A percentile compares a stretch with the other conserved stretches of the same genome.
Evolutionary conservation across 2,888 invertebrate species (phyloP).

Genomic region (Drosophila gaucha): DNA sequence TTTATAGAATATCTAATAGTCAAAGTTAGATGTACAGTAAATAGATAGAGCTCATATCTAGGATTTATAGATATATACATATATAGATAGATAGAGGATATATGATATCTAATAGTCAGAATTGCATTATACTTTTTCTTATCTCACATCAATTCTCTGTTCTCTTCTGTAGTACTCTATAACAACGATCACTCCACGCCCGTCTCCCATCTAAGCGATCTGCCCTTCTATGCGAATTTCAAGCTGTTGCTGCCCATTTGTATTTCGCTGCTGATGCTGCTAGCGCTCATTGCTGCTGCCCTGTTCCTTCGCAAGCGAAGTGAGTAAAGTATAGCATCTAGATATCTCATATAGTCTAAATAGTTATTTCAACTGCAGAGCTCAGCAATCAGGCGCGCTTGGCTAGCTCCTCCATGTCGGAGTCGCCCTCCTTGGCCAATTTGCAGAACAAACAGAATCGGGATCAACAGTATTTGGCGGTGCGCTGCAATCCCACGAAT

Average conservation of each 20-base stretch:
- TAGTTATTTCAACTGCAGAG: conserved; percentile 77
- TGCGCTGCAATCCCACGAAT: conserved; percentile 87
- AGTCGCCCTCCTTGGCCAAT: conserved; percentile 91
- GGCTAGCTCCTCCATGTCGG: conserved; percentile 87
- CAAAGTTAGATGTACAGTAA: too few species aligned
- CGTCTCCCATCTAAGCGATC: conserved; percentile 88
- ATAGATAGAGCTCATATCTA: too few species aligned
- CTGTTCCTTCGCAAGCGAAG: conserved; percentile 90
- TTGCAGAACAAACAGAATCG: conserved; percentile 92
- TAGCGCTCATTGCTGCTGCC: conserved; percentile 88
- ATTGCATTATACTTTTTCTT: too few species aligned
- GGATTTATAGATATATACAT: too few species aligned
- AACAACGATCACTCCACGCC: conserved; percentile 89
- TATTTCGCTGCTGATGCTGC: conserved; percentile 88
- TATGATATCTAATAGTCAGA: too few species aligned
- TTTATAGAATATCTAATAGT: too few species aligned
- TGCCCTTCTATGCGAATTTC: conserved; percentile 89
- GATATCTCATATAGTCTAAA: neutral
- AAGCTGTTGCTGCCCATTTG: conserved; percentile 88
- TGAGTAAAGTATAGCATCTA: conserved; percentile 84
- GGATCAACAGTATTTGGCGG: conserved; percentile 91
- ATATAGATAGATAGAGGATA: too few species aligned
- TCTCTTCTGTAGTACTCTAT: conserved; percentile 83
- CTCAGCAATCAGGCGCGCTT: conserved; percentile 85
- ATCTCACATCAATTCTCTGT: neutral